Base-by-base conservation (phyloP, 2,888 invertebrate species). In the Gibbula magus region DNA sequence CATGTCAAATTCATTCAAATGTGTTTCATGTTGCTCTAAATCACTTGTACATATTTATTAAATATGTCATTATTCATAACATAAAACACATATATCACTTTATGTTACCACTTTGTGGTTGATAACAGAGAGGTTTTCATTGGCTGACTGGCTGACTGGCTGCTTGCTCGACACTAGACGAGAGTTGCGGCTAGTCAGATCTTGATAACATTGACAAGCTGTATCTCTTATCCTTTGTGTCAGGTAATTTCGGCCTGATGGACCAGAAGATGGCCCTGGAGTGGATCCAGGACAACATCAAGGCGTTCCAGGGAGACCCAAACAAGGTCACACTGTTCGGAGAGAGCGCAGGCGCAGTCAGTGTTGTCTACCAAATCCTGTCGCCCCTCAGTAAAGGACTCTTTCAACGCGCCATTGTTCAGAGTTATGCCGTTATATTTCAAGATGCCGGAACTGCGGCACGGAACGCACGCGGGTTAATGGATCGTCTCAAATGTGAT, bases 251-350 rank as follows among this genome's bases (percentile, higher is more conserved):
- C 79, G 98, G 98, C 25, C 94, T 98, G 91, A 97, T 97, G 93
- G 98, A 98, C 93, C 98, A 98, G 93, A 94, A 97, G 90, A 96
- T 97, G 96, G 97, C 97, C 29, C 94, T 97, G 51, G 87, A 90
- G 81, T 93, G 93, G 93, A 83, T 89, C 29, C 22, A 84, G 29
- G 81, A 87, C 45, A 85, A 89, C 79, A 87, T 88, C 39, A 84
- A 66, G 25, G 76, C 79, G 2, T 89, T 89, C 77, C 89, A 88
- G 29, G 97, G 97, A 5, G 97, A 97, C 92, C 96, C 97, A 25
- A 95, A 96, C 88, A 96, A 96, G 91, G 95, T 97, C 75, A 98
- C 98, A 96, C 93, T 98, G 76, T 98, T 98, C 92, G 98, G 98
- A 20, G 98, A 98, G 93, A 97, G 97, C 79, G 97, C 98, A 53